Conservation (phyloP, 2,797 vertebrate species). For the Trachops cirrhosus region DNA sequence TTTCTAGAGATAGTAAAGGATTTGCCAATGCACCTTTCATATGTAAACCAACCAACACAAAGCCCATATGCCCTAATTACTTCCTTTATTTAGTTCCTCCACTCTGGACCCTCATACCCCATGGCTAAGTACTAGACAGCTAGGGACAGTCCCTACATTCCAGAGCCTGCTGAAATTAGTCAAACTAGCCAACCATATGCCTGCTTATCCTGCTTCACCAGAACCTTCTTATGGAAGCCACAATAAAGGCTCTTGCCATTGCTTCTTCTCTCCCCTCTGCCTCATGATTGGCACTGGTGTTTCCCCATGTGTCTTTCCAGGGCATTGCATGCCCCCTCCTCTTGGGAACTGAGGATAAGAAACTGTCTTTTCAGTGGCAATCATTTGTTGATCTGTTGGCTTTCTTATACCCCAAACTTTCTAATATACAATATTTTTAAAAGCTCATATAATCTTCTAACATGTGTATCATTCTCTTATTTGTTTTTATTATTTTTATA, state of each 20-base stretch:
- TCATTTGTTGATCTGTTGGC: background rate
- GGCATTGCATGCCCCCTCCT: background rate
- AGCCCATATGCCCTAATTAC: background rate
- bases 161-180: background rate
- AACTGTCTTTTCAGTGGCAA: background rate
- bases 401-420: background rate
- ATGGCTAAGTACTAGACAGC: background rate
- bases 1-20: background rate
- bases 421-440: background rate
- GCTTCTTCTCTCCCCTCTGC: background rate
- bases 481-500: background rate
- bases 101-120: background rate
- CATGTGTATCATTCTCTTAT: background rate
- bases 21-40: background rate
- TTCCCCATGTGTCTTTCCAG: background rate
- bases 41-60: background rate
- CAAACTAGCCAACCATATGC: background rate
- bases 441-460: background rate
- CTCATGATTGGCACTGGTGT: background rate
- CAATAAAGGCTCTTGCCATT: background rate
- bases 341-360: background rate
- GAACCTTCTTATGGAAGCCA: background rate
- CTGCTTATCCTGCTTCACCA: background rate
- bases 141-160: background rate
- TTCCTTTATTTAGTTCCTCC: background rate